Conservation (phyloP, 1,140 invertebrate species). For the Drosophila sproati region DNA sequence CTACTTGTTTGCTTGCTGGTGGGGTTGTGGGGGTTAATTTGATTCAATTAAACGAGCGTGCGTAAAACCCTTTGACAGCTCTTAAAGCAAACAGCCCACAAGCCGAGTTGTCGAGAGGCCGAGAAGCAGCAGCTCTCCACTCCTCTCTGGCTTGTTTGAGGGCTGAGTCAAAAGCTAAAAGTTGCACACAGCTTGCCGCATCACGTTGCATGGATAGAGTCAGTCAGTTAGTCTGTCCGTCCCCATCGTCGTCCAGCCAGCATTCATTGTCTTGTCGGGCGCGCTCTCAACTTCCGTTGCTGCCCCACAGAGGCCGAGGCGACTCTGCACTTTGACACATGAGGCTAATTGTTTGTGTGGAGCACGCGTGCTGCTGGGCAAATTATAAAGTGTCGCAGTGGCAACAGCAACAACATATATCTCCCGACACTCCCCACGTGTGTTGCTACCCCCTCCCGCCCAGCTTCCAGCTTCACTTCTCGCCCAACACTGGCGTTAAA, state of each 20-base stretch:
- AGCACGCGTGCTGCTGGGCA: slow-evolving; percentile 53
- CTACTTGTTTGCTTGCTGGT: slow-evolving; percentile 2
- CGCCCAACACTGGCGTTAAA: slow-evolving; percentile 55
- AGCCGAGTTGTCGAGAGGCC: too few species aligned
- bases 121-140: slow-evolving; percentile 8
- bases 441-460: background rate
- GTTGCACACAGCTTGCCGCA: slow-evolving; percentile 71
- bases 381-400: slow-evolving; percentile 78
- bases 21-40: slow-evolving; percentile 69
- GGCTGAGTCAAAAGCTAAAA: slow-evolving; percentile 61
- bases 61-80: slow-evolving; percentile 52
- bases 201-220: slow-evolving; percentile 61
- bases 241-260: too few species aligned
- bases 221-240: background rate
- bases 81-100: slow-evolving; percentile 25
- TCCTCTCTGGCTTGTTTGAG: too few species aligned
- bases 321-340: slow-evolving; percentile 71
- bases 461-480: too few species aligned
- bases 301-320: slow-evolving; percentile 8
- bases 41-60: slow-evolving; percentile 73
- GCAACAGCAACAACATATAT: slow-evolving; percentile 30
- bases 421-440: slow-evolving; percentile 11
- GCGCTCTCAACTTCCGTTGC: slow-evolving; percentile 62
- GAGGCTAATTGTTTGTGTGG: slow-evolving; percentile 69
- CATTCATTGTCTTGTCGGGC: slow-evolving; percentile 53